Evolutionary conservation across 2,113 vertebrate species (phyloP).

Genomic region (Sceloporus tristichus): DNA sequence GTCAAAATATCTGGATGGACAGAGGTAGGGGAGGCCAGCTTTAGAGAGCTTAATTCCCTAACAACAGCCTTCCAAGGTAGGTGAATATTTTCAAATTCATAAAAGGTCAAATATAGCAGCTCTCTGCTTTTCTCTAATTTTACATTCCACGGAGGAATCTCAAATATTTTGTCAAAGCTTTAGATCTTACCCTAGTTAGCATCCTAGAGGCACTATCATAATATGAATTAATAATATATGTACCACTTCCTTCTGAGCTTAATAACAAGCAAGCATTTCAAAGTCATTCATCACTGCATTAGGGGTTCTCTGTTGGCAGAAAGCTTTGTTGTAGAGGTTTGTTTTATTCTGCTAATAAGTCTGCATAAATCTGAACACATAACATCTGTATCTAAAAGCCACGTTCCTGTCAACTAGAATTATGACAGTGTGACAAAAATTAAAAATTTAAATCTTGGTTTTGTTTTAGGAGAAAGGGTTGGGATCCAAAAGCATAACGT

Average conservation of each 20-base stretch:
- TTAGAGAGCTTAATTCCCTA: constrained; percentile 41
- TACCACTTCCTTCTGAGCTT: constrained; percentile 33
- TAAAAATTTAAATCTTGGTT: neutral
- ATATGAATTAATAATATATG: constrained; percentile 39
- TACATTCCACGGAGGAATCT: constrained; percentile 5
- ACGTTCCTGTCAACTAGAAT: neutral
- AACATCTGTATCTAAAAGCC: neutral
- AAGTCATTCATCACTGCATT: constrained; percentile 27
- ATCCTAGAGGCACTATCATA: constrained; percentile 18
- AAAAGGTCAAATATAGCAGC: neutral
- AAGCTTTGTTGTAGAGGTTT: constrained; percentile 34
- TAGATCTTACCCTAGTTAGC: constrained; percentile 16
- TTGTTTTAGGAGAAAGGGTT: constrained; percentile 3
- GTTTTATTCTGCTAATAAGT: constrained; percentile 14
- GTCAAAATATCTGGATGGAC: neutral
- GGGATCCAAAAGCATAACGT: neutral
- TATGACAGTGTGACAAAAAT: neutral
- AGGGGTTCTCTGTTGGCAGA: constrained; percentile 38
- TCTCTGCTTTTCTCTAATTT: constrained; percentile 1
- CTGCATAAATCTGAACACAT: constrained; percentile 18
- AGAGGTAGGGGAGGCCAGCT: neutral
- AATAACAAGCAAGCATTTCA: constrained; percentile 43
- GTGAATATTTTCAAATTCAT: neutral
- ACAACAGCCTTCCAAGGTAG: neutral
- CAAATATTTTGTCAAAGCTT: constrained; percentile 33